phyloP scores from a whole-genome alignment of 2,888 invertebrate genomes.

The Dryobota labecula region DNA sequence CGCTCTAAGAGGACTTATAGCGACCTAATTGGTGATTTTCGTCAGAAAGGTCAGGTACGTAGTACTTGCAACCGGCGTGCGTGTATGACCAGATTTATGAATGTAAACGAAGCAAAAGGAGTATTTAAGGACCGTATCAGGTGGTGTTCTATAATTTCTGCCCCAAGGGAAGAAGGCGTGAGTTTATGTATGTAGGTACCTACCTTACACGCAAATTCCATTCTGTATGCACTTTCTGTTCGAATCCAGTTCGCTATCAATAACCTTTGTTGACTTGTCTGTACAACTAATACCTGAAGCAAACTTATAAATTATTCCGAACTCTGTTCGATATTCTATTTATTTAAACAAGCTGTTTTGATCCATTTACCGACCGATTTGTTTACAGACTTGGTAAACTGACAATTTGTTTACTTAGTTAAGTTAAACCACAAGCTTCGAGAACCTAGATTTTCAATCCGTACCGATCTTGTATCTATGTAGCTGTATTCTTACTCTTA shows the following conservation, averaged over 20 bases:
- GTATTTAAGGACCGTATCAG: too few species aligned
- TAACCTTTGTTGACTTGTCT: background rate
- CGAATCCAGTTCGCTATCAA: background rate
- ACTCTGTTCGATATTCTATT: slow-evolving; percentile 7
- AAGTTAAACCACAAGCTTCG: slow-evolving; percentile 6
- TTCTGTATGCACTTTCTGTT: background rate
- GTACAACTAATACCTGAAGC: background rate
- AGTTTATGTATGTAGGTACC: too few species aligned
- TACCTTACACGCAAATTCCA: background rate
- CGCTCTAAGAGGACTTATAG: too few species aligned
- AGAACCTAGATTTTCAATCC: background rate
- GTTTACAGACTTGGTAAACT: slow-evolving; percentile 8
- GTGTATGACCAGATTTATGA: too few species aligned
- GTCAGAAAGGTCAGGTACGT: too few species aligned
- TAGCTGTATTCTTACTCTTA: too few species aligned
- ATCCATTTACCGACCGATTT: slow-evolving; percentile 23
- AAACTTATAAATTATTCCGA: slow-evolving; percentile 6
- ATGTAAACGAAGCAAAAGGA: too few species aligned
- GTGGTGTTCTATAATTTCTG: too few species aligned
- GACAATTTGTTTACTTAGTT: slow-evolving; percentile 5
- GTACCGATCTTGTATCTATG: too few species aligned
- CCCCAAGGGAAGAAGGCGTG: too few species aligned
- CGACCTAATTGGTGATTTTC: too few species aligned
- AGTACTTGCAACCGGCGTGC: too few species aligned
- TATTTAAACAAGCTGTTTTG: slow-evolving; percentile 9